These are phyloP conservation scores for Centroberyx gerrardi DNA, from an alignment of 2,797 vertebrate genomes.

Conservation along the genomic window DNA sequence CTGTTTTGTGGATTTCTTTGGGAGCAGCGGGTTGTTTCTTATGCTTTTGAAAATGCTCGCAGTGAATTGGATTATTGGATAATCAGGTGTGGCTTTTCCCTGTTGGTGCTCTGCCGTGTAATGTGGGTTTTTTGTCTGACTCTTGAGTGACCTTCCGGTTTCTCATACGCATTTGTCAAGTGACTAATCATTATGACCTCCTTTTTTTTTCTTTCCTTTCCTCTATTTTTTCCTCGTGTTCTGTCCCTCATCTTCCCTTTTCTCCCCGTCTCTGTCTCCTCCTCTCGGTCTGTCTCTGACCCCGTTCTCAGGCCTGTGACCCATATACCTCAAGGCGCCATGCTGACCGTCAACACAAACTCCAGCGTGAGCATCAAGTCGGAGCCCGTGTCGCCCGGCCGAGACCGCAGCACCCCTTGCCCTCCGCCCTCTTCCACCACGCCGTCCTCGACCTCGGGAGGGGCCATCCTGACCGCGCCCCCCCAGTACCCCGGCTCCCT, in stretches of 20 bases:
- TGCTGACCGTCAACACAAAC: constrained; percentile 95
- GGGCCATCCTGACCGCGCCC: constrained; percentile 70
- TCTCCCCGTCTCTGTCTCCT: constrained; percentile 30
- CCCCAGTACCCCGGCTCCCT: constrained; percentile 87
- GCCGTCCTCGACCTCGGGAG: constrained; percentile 65
- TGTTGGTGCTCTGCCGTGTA: constrained; percentile 76
- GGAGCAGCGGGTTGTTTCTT: constrained; percentile 57
- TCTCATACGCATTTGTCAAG: constrained; percentile 6
- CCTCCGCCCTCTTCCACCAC: constrained; percentile 74
- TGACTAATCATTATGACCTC: constrained; percentile 34
- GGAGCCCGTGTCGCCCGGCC: constrained; percentile 94
- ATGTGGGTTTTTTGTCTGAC: constrained; percentile 63
- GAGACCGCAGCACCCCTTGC: constrained; percentile 93
- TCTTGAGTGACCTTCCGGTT: constrained; percentile 42
- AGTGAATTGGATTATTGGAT: constrained; percentile 54
- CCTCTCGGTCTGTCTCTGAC: neutral
- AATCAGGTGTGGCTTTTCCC: constrained; percentile 67
- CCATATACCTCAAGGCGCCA: constrained; percentile 92
- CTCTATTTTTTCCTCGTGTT: constrained; percentile 25
- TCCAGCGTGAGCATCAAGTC: constrained; percentile 96
- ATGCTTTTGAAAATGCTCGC: constrained; percentile 69
- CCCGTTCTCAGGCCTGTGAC: constrained; percentile 88
- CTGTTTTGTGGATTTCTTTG: constrained; percentile 70
- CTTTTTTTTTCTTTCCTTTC: constrained; percentile 27
- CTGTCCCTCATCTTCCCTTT: constrained; percentile 40